Evolutionary conservation across 1,140 invertebrate genomes (phyloP), one percentile per base, ranked within the genome.

Genomic region (Caenorhabditis briggsae): DNA sequence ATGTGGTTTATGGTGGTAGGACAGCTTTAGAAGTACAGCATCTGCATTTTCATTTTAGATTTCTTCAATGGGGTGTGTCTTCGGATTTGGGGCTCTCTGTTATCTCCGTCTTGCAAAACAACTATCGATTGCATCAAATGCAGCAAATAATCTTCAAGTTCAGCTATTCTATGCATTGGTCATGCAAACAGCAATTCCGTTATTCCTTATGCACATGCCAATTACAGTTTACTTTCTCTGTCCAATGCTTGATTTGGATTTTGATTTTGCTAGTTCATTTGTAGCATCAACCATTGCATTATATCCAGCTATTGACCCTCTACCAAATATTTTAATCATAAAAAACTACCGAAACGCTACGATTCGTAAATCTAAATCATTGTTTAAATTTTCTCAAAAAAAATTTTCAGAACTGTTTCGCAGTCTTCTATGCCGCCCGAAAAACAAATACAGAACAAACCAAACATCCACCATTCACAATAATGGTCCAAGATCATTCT

Each of bases 191-290:
- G 64, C 64, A 7, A 70, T 70, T 18, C 64, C 64, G n/a, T 46
- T 70, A 8, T 43, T 70, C 18, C 64, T 70, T 8, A 70, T 70
- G 64, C 64, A 70, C 18, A 43, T 70, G 5, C 64, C 64, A 70
- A 70, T 70, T 18, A 18, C 64, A 43, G 43, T 70, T 8, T 70
- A 70, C 41, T 70, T 70, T 11, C 16, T 70, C 0, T 70, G 64
- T n/a, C 64, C 64, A n/a, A 70, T 70, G 64, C 64, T 70, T n/a
- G 64, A 70, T 23, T 41, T 70, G 64, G 64, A 70, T 46, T 70
- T 70, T 43, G 64, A 70, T 46, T 43, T 70, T 70, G 64, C 64
- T 5, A 70, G 64, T 46, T 43, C 64, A 12, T 70, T 70, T 3
- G 64, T 70, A 2, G 64, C 64, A 16, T 70, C 64, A 6, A 70